Base-by-base conservation (phyloP, 2,797 vertebrate genomes). In the Neosilurus mollespiculum region DNA sequence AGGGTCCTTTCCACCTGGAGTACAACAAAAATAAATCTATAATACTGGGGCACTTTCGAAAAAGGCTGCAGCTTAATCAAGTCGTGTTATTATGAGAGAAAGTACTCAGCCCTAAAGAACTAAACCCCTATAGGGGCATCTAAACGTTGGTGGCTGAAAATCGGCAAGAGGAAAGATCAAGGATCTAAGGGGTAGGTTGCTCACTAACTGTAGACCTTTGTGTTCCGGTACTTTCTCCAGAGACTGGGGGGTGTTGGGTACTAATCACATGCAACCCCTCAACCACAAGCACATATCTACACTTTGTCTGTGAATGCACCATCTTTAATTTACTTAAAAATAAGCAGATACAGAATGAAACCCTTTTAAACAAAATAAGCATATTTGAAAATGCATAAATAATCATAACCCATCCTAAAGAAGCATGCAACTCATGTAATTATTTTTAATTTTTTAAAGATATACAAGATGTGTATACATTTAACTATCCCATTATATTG, bases 261-360 rank as follows among this genome's bases (percentile, higher is more conserved):
- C 53, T 18, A 53, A 15, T 53, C 51, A 69, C 51, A n/a, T 56
- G 78, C 61, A 66, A 53, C n/a, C 62, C 51, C 26, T 67, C n/a
- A 69, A 56, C 14, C 66, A 49, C 34, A 61, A 16, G n/a, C 43
- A 65, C 61, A 54, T 24, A 16, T 20, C 9, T 9, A 79, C 24
- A 15, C 56, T 24, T n/a, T 34, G n/a, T n/a, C 6, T 24, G 30
- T 77, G 8, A 78, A 49, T 51, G 5, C 49, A 37, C 20, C 20
- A 51, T 59, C 66, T 81, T 54, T 70, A 81, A 82, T 77, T 82
- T 18, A 62, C 37, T 58, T 58, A 76, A 8, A 66, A 56, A 22
- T 30, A 30, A 79, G 18, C 67, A 84, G 24, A 79, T 65, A 53
- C 77, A 84, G 15, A 51, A 20, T 14, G 73, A 24, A 7, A 15